A percentile compares a stretch with the other conserved stretches of the same genome.
Evolutionary conservation across 2,797 vertebrate genomes (phyloP).

Genomic region (Siniperca obscura): DNA sequence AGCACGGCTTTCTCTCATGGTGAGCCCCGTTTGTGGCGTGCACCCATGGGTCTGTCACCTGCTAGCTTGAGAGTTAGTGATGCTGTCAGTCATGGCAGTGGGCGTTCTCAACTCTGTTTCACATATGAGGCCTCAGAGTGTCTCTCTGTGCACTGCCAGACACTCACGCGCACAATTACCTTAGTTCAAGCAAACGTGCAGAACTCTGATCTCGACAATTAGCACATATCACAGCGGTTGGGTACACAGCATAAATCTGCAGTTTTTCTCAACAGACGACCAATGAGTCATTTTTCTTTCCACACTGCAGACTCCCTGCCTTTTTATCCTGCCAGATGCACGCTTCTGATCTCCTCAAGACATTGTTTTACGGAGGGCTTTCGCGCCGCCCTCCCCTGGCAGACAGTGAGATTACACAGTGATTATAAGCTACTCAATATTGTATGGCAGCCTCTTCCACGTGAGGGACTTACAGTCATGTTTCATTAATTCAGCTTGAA

Average conservation of each 20-base stretch:
- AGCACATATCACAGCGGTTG: conserved; percentile 64
- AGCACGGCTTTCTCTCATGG: conserved; percentile 15
- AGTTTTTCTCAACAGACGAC: conserved; percentile 86
- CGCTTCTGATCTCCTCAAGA: conserved; percentile 92
- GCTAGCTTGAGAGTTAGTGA: conserved; percentile 28
- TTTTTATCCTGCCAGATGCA: conserved; percentile 90
- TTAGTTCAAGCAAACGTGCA: conserved; percentile 52
- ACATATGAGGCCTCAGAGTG: conserved; percentile 6
- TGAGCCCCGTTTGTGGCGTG: conserved; percentile 29
- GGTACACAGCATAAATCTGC: conserved; percentile 37
- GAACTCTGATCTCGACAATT: conserved; percentile 78
- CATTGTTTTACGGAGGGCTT: conserved; percentile 91
- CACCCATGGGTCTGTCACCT: conserved; percentile 31
- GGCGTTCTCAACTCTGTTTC: conserved; percentile 23
- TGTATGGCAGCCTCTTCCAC: conserved; percentile 93
- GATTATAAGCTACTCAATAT: conserved; percentile 97
- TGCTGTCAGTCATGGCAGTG: conserved; percentile 36
- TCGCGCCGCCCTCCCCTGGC: conserved; percentile 91
- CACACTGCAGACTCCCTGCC: conserved; percentile 85
- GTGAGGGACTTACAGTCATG: conserved; percentile 97
- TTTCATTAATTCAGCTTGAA: conserved; percentile 99
- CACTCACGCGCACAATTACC: conserved; percentile 36
- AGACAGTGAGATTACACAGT: conserved; percentile 93
- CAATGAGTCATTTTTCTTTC: conserved; percentile 81
- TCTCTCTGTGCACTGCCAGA: conserved; percentile 30